These are phyloP conservation scores for Clitarchus hookeri DNA, from an alignment of 2,888 invertebrate genomes.

Conservation along the genomic window DNA sequence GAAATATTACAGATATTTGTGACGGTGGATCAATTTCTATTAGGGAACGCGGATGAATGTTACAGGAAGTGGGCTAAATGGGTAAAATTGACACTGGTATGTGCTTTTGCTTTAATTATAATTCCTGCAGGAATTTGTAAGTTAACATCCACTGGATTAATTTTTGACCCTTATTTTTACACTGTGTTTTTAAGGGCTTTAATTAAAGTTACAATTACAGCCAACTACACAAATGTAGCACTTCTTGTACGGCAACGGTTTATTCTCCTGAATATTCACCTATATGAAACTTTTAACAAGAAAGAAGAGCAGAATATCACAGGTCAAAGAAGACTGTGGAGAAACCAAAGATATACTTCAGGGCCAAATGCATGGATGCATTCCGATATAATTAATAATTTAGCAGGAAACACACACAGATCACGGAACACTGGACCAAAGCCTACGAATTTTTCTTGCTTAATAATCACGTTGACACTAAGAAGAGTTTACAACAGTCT, in stretches of 20 bases:
- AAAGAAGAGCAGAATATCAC: neutral
- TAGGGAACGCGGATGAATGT: neutral
- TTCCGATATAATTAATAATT: neutral
- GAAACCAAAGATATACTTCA: too few species aligned
- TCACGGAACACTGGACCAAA: too few species aligned
- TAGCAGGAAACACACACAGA: too few species aligned
- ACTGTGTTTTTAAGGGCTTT: neutral
- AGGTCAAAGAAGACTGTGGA: too few species aligned
- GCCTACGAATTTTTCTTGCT: too few species aligned
- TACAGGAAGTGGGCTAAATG: neutral
- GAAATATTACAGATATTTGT: neutral
- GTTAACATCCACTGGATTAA: neutral
- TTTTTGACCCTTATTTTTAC: neutral
- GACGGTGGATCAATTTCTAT: neutral
- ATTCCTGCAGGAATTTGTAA: neutral
- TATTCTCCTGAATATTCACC: neutral
- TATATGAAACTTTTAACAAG: neutral
- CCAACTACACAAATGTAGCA: neutral
- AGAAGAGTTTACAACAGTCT: neutral
- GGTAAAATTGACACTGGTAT: too few species aligned
- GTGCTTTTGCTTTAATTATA: neutral
- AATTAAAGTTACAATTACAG: neutral
- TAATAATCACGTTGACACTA: too few species aligned
- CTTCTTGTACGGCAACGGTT: neutral
- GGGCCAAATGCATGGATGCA: neutral